These are phyloP conservation scores for Phasianus colchicus DNA, from an alignment of 2,113 vertebrate species.

Conservation along the genomic window DNA sequence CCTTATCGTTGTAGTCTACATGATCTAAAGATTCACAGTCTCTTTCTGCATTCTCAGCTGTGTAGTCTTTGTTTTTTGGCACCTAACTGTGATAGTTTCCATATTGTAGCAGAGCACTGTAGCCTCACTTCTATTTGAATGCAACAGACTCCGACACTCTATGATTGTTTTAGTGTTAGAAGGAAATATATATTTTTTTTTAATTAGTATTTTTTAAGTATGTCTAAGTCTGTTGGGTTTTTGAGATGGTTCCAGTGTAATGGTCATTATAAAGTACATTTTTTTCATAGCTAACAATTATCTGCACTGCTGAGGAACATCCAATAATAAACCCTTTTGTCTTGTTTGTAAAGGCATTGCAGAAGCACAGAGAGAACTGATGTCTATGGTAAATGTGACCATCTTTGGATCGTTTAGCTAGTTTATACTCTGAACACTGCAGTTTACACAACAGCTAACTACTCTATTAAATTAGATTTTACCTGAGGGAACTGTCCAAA, in stretches of 20 bases:
- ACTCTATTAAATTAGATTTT: neutral
- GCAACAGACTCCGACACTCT: neutral
- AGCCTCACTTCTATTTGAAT: fast-evolving
- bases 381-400: neutral
- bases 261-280: neutral
- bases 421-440: neutral
- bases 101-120: neutral
- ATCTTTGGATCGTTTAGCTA: neutral
- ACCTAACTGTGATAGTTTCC: neutral
- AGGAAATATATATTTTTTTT: neutral
- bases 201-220: neutral
- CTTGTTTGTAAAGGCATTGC: neutral
- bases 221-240: neutral
- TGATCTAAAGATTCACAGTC: neutral
- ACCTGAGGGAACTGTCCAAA: neutral
- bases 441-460: neutral
- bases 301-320: neutral
- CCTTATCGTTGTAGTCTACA: neutral
- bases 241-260: neutral
- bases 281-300: neutral
- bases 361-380: neutral
- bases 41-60: neutral
- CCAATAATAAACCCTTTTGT: neutral
- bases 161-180: neutral
- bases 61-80: neutral